Evolutionary conservation across 1,140 invertebrate species (phyloP).

Genomic region (Eubasilissa regina): DNA sequence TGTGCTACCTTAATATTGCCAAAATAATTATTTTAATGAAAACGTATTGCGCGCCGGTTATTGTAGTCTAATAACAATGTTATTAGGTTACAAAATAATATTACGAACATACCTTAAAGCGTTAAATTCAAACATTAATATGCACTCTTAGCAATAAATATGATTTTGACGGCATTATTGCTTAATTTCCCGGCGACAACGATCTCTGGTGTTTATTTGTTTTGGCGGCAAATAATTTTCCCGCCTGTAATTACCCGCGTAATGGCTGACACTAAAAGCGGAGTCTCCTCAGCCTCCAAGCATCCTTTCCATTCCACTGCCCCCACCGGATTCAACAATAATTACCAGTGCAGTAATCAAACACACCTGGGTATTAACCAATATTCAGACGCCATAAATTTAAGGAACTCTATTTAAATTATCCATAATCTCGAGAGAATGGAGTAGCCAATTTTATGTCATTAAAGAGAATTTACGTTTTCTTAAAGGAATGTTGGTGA

Average conservation of each 20-base stretch:
- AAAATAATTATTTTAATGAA: too few species aligned
- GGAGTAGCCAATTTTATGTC: background rate
- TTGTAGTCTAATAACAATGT: too few species aligned
- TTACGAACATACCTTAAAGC: too few species aligned
- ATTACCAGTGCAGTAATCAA: background rate
- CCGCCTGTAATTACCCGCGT: conserved; percentile 1
- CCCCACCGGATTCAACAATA: conserved; percentile 7
- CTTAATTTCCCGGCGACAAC: background rate
- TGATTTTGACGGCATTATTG: background rate
- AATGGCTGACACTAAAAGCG: background rate
- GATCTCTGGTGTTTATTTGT: conserved; percentile 6
- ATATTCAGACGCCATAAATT: background rate
- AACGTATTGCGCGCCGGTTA: too few species aligned
- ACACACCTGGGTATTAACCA: background rate
- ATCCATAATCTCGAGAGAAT: background rate
- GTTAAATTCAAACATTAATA: conserved; percentile 1
- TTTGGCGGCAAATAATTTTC: conserved; percentile 11
- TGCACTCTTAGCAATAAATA: conserved; percentile 17
- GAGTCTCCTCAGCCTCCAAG: background rate
- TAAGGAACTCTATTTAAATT: background rate
- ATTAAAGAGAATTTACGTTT: background rate
- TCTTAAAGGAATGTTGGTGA: background rate
- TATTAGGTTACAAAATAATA: too few species aligned
- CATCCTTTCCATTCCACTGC: background rate
- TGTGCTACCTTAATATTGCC: too few species aligned